Percentiles rank a stretch among this genome's conserved stretches.
phyloP scores from a whole-genome alignment of 1,140 invertebrate genomes.

The Pogonomyrmex barbatus region DNA sequence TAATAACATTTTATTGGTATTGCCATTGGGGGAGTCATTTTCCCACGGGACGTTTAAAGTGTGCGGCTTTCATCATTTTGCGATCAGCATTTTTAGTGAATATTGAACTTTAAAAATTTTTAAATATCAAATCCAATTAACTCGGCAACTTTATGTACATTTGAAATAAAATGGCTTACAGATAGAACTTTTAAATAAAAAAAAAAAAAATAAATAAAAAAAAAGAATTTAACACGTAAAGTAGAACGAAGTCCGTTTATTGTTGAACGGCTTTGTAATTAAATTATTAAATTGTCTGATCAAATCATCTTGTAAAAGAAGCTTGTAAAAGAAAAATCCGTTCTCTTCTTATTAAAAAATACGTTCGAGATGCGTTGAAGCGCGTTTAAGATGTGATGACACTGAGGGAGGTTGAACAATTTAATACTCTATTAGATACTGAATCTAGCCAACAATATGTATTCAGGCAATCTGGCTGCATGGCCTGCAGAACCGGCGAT shows the following conservation, averaged over 20 bases:
- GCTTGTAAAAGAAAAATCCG: not conserved
- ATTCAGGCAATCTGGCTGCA: conserved; percentile 2
- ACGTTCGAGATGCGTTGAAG: not conserved
- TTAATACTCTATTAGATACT: conserved; percentile 39
- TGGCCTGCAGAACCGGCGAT: conserved; percentile 20
- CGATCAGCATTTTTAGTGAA: conserved; percentile 29
- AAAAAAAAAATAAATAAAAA: conserved; percentile 23
- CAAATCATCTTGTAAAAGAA: no score
- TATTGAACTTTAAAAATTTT: conserved; percentile 29
- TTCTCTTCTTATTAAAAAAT: not conserved
- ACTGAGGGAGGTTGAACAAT: not conserved
- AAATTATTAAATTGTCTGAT: not conserved
- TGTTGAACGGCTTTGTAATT: not conserved
- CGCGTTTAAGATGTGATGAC: conserved; percentile 9
- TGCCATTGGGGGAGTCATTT: conserved; percentile 1
- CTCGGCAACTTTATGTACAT: not conserved
- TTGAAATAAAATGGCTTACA: not conserved
- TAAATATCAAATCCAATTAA: conserved; percentile 35
- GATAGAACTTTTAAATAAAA: conserved; percentile 6
- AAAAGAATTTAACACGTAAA: not conserved
- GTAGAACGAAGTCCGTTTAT: not conserved
- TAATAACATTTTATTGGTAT: conserved; percentile 55
- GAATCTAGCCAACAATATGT: conserved; percentile 12
- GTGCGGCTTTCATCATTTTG: conserved; percentile 25
- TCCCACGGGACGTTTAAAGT: conserved; percentile 37